Percentiles rank a stretch among this genome's conserved stretches.
These are phyloP conservation scores for Loripinus fragilis DNA, from an alignment of 2,888 invertebrate species.

Conservation along the genomic window DNA sequence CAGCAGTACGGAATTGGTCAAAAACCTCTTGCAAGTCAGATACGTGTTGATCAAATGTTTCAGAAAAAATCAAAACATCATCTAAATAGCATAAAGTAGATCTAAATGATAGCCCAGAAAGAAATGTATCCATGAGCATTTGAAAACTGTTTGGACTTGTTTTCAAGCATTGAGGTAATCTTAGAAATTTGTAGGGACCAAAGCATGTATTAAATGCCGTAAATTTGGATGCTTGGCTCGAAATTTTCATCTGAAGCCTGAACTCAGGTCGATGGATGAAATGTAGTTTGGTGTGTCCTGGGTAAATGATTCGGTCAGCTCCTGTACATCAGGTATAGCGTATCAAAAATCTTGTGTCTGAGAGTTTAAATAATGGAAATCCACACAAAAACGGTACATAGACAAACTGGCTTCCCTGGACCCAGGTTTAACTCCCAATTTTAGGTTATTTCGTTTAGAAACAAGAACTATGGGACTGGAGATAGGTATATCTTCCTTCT, in stretches of 20 bases:
- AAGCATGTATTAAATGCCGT: too few species aligned
- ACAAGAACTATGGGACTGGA: conserved; percentile 46
- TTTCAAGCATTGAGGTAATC: conserved; percentile 36
- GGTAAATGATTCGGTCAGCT: conserved; percentile 6
- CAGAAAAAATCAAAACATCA: conserved; percentile 37
- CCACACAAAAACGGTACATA: conserved; percentile 30
- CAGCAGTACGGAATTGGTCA: conserved; percentile 14
- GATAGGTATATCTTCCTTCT: conserved; percentile 40
- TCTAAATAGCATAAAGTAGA: conserved; percentile 44
- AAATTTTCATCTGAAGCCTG: conserved; percentile 40
- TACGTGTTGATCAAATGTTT: conserved; percentile 39
- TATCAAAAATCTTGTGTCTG: conserved; percentile 36
- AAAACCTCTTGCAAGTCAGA: conserved; percentile 31
- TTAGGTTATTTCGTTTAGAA: conserved; percentile 29
- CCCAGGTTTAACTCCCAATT: neutral
- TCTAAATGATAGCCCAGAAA: conserved; percentile 34
- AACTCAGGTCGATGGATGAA: too few species aligned
- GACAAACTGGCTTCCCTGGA: conserved; percentile 29
- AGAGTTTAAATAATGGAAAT: conserved; percentile 36
- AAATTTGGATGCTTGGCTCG: conserved; percentile 3
- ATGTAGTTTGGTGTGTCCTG: neutral
- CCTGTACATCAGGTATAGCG: conserved; percentile 31
- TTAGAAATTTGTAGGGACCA: conserved; percentile 37
- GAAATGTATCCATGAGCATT: conserved; percentile 38
- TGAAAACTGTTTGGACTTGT: conserved; percentile 43